phyloP scores from a whole-genome alignment of 2,113 vertebrate genomes.

The Talpa occidentalis region DNA sequence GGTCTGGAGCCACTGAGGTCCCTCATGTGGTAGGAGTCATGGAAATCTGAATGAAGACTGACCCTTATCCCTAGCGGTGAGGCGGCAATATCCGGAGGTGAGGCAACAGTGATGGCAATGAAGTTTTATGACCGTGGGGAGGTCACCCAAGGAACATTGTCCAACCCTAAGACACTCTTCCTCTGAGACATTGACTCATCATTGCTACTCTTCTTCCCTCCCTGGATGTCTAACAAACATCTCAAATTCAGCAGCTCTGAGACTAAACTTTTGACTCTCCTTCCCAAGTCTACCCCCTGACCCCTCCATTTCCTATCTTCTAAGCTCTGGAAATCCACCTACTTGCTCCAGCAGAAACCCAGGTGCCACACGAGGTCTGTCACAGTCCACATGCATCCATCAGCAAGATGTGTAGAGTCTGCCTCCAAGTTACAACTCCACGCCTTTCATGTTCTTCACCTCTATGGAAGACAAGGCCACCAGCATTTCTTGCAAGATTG shows the following conservation, averaged over 20 bases:
- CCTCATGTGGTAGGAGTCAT: not conserved
- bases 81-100: not conserved
- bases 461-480: not conserved
- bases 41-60: not conserved
- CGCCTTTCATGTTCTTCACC: not conserved
- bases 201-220: not conserved
- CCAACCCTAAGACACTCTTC: accelerated
- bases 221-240: not conserved
- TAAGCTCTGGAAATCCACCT: not conserved
- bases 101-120: not conserved
- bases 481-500: not conserved
- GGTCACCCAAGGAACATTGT: accelerated
- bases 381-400: not conserved
- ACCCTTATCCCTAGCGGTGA: not conserved
- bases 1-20: not conserved
- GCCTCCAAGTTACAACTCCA: not conserved
- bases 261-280: not conserved
- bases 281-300: not conserved
- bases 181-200: not conserved
- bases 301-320: not conserved
- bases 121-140: not conserved
- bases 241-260: not conserved
- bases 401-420: not conserved
- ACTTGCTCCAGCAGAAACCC: not conserved
- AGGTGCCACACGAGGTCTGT: too few relatives aligned